These are phyloP conservation scores for Megaceryle maxima DNA, from an alignment of 2,113 vertebrate genomes.

Conservation along the genomic window DNA sequence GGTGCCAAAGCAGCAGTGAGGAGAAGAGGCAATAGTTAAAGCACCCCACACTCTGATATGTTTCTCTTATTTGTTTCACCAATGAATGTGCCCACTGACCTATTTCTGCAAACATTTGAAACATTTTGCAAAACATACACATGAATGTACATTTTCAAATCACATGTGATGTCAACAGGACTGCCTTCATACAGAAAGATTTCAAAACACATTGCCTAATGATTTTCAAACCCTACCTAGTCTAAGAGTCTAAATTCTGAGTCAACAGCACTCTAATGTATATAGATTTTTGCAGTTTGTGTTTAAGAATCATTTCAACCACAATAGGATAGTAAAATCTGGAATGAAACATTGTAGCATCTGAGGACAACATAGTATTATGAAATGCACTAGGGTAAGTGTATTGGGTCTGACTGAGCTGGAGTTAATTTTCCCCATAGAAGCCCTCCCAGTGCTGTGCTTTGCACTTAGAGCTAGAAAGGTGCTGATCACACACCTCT, in stretches of 20 bases:
- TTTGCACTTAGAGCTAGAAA: no score
- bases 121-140: background rate
- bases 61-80: background rate
- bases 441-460: no score
- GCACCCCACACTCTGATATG: rapidly evolving
- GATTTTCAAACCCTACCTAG: background rate
- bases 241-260: background rate
- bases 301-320: background rate
- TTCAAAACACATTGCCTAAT: background rate
- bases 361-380: background rate
- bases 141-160: background rate
- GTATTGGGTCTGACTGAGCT: no score
- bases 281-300: background rate
- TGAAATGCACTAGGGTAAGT: background rate
- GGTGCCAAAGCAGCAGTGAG: background rate
- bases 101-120: background rate
- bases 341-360: background rate
- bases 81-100: rapidly evolving
- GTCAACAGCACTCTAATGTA: background rate
- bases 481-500: no score
- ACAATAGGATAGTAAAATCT: background rate
- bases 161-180: background rate
- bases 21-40: background rate
- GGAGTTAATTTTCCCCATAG: no score
- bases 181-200: background rate